A percentile compares a stretch with the other conserved stretches of the same genome.
These are phyloP conservation scores for Datnioides undecimradiatus DNA, from an alignment of 2,113 vertebrate species.

Conservation along the genomic window DNA sequence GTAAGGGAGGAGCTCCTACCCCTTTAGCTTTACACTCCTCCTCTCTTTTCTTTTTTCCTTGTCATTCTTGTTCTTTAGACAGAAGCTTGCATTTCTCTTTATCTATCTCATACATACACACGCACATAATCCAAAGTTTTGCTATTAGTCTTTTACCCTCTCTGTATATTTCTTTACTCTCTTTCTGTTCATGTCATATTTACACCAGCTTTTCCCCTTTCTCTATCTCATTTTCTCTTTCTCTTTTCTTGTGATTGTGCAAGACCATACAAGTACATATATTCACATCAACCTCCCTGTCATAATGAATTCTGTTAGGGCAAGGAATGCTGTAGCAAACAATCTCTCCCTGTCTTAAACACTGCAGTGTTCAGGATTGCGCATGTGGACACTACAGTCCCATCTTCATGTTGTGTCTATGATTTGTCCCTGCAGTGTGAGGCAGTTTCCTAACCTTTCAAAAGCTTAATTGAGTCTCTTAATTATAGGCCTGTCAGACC, in stretches of 20 bases:
- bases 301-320: constrained; percentile 50
- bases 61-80: constrained; percentile 59
- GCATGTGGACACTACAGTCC: constrained; percentile 47
- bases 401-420: constrained; percentile 40
- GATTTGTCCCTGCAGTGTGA: constrained; percentile 53
- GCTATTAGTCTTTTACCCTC: constrained; percentile 13
- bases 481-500: constrained; percentile 85
- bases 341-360: not conserved
- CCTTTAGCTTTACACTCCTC: constrained; percentile 63
- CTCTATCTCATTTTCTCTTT: constrained; percentile 24
- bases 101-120: constrained; percentile 10
- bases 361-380: not conserved
- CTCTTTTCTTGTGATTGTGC: constrained; percentile 52
- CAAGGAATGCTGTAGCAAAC: constrained; percentile 13
- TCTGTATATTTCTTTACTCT: constrained; percentile 13
- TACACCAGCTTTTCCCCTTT: constrained; percentile 21
- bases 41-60: constrained; percentile 56
- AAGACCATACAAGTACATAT: constrained; percentile 76
- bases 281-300: constrained; percentile 48
- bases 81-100: constrained; percentile 21
- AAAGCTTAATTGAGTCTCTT: constrained; percentile 85
- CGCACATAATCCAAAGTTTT: constrained; percentile 11
- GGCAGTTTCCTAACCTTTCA: constrained; percentile 76
- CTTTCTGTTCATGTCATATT: constrained; percentile 15
- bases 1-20: constrained; percentile 75